These are phyloP conservation scores for Girardia tigrina DNA, from an alignment of 2,888 invertebrate species.

Conservation along the genomic window DNA sequence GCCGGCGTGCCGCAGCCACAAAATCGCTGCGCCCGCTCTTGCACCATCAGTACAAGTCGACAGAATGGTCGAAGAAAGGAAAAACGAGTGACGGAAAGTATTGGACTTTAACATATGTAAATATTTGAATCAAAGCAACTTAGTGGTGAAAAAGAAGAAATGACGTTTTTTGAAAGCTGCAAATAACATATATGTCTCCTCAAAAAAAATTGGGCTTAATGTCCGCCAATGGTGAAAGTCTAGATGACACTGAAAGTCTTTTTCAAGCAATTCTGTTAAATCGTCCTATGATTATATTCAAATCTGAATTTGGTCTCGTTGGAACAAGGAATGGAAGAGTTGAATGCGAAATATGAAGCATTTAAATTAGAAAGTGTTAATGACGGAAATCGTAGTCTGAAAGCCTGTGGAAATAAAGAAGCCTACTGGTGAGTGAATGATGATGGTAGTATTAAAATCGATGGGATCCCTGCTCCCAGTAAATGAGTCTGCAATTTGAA, in stretches of 20 bases:
- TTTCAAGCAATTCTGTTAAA: slow-evolving; percentile 42
- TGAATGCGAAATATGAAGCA: slow-evolving; percentile 86
- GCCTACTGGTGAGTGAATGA: slow-evolving; percentile 15
- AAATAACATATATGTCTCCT: slow-evolving; percentile 80
- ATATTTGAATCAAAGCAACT: slow-evolving; percentile 74
- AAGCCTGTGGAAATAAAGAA: slow-evolving; percentile 12
- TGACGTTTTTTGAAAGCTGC: slow-evolving; percentile 64
- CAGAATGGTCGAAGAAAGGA: slow-evolving; percentile 64
- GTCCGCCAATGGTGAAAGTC: slow-evolving; percentile 68
- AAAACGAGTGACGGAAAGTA: slow-evolving; percentile 90
- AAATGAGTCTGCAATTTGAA: slow-evolving; percentile 33
- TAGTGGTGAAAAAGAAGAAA: slow-evolving; percentile 40
- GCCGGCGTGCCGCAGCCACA: too few species aligned
- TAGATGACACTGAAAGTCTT: slow-evolving; percentile 62
- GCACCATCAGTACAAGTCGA: slow-evolving; percentile 3
- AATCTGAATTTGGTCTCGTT: slow-evolving; percentile 87
- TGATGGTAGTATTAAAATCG: slow-evolving; percentile 26
- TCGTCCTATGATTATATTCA: slow-evolving; percentile 77
- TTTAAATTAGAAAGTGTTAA: slow-evolving; percentile 62
- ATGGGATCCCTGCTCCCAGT: background rate
- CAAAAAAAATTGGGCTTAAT: slow-evolving; percentile 84
- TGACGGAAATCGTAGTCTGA: slow-evolving; percentile 11
- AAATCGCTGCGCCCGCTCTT: too few species aligned
- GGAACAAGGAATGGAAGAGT: slow-evolving; percentile 52
- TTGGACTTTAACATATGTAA: slow-evolving; percentile 77